These are phyloP conservation scores for Micoletzkya japonica DNA, from an alignment of 2,888 invertebrate species.

Conservation along the genomic window DNA sequence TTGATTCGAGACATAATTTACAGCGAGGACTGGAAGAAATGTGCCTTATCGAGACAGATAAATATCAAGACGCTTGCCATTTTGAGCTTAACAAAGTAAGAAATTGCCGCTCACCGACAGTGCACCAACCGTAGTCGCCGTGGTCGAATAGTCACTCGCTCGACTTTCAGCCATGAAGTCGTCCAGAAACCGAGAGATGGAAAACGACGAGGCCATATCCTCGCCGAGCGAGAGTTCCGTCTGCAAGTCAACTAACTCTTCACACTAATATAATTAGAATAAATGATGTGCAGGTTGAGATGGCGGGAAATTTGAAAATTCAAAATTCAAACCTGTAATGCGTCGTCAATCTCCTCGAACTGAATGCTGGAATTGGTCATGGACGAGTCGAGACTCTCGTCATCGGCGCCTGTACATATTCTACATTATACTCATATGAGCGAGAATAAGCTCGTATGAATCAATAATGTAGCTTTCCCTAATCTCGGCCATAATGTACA, in stretches of 20 bases:
- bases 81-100: neutral
- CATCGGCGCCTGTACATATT: constrained; percentile 40
- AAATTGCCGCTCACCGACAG: neutral
- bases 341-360: constrained; percentile 58
- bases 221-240: constrained; percentile 41
- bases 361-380: constrained; percentile 45
- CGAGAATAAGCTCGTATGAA: too few species aligned
- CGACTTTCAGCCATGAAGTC: constrained; percentile 49
- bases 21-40: neutral
- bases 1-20: neutral
- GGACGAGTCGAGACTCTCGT: constrained; percentile 43
- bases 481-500: too few species aligned
- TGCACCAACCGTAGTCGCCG: constrained; percentile 29
- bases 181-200: constrained; percentile 36
- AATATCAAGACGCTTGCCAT: neutral
- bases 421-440: too few species aligned
- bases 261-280: neutral
- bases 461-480: too few species aligned
- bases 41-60: neutral
- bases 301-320: too few species aligned
- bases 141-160: constrained; percentile 27
- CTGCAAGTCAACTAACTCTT: constrained; percentile 25
- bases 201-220: neutral
- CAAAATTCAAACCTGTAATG: constrained; percentile 40
- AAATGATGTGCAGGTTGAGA: too few species aligned